These are phyloP conservation scores for Akabosia matsudoensis DNA, from an alignment of 1,140 invertebrate species.

Conservation along the genomic window DNA sequence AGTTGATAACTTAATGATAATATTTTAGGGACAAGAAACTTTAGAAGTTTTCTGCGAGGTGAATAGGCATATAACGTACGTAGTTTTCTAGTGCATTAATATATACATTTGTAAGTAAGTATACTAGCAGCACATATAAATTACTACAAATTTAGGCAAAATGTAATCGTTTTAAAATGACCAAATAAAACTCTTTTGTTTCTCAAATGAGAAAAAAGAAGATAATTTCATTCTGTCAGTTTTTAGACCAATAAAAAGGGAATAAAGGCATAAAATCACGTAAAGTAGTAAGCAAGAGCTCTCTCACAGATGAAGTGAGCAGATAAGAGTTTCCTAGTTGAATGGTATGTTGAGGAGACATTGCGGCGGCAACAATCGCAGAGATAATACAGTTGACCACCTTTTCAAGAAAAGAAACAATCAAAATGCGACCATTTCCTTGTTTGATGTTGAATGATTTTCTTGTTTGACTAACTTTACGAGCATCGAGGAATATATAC, in stretches of 20 bases:
- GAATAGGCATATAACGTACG: too few species aligned
- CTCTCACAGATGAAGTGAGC: not conserved
- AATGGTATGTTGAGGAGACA: not conserved
- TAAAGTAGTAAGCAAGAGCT: not conserved
- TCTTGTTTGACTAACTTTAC: slow-evolving; percentile 17
- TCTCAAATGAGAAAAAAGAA: not conserved
- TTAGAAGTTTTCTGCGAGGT: too few species aligned
- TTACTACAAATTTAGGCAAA: not conserved
- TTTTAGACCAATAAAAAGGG: not conserved
- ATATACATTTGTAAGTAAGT: too few species aligned
- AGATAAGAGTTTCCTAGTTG: too few species aligned
- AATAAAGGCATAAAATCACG: not conserved
- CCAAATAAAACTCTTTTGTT: not conserved
- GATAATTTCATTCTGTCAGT: not conserved
- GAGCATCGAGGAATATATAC: not conserved
- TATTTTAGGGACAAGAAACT: not conserved
- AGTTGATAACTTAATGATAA: not conserved
- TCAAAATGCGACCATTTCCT: slow-evolving; percentile 12
- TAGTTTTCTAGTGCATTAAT: too few species aligned
- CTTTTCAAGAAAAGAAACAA: not conserved
- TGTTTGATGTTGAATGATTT: slow-evolving; percentile 14
- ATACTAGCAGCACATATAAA: too few species aligned
- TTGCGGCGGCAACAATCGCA: not conserved
- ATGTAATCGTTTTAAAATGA: not conserved
- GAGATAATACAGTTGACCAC: slow-evolving; percentile 10